Evolutionary conservation across 2,888 invertebrate genomes (phyloP), one percentile per base, ranked within the genome.

Genomic region (Xanthia togata): DNA sequence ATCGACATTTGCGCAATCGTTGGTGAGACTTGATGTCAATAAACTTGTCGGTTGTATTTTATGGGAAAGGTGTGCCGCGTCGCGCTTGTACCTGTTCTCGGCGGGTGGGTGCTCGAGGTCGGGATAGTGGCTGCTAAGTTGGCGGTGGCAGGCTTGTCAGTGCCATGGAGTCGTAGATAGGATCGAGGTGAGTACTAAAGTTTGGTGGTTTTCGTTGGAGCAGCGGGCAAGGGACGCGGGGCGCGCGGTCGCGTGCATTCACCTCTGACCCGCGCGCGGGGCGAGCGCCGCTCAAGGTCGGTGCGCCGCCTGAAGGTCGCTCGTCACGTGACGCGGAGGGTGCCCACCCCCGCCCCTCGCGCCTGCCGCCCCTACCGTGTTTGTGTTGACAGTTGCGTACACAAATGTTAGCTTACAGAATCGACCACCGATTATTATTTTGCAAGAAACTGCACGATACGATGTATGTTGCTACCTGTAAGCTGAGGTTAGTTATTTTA

Each of bases 11-110:
- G 94, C 94, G 94, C 94, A 95, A 95, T 94, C 91, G 92, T 93
- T 93, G 89, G 92, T 94, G 94, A 92, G 95, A 94, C 93, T 96
- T 91, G 95, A 95, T 96, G 96, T 96, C 96, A 96, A 96, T 96
- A 96, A 96, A 96, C 96, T 96, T 96, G 94, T 95, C 95, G 95
- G 94, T 95, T 95, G 94, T 95, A 95, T 95, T 96, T 96, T 95
- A 96, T 96, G 95, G 95, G 96, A 96, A 96, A 96, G 96, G 96
- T 96, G 96, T 95, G 96, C 95, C 95, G 95, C 95, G 94, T 94
- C 93, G 93, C 90, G 87, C 89, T 92, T 89, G 93, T 95, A 96
- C 96, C 96, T 96, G 96, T 95, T 93, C 91, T 92, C 91, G 92
- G 89, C 91, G 92, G 93, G 91, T 93, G 93, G 93, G 93, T 93